Evolutionary conservation across 1,140 invertebrate genomes (phyloP).

Genomic region (Drosophila carrolli): DNA sequence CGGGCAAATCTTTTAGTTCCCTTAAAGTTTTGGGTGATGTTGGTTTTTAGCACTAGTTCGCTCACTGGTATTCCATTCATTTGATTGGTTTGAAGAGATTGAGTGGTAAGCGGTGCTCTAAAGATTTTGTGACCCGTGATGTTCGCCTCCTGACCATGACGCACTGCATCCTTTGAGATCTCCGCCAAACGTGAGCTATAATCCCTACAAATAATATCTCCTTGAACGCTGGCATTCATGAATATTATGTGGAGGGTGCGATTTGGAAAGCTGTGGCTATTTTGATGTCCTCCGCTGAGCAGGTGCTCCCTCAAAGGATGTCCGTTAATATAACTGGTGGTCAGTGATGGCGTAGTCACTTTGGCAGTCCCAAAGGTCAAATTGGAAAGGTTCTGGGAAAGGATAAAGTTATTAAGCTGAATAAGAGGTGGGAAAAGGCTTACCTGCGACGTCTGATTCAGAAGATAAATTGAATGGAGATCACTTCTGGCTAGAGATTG

Average conservation of each 20-base stretch:
- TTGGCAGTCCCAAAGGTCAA: slow-evolving; percentile 59
- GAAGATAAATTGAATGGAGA: slow-evolving; percentile 38
- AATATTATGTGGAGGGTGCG: slow-evolving; percentile 58
- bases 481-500: slow-evolving; percentile 46
- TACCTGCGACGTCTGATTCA: slow-evolving; percentile 57
- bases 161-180: slow-evolving; percentile 54
- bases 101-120: slow-evolving; percentile 38
- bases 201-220: slow-evolving; percentile 51
- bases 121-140: slow-evolving; percentile 66
- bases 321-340: slow-evolving; percentile 42
- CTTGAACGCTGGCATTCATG: slow-evolving; percentile 56
- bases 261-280: not conserved
- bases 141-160: slow-evolving; percentile 48
- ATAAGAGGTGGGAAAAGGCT: not conserved
- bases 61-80: slow-evolving; percentile 44
- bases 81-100: slow-evolving; percentile 12
- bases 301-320: slow-evolving; percentile 60
- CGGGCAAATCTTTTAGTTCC: slow-evolving; percentile 35
- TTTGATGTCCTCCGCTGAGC: slow-evolving; percentile 12
- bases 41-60: slow-evolving; percentile 46
- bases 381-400: slow-evolving; percentile 30
- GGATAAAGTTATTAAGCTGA: no score
- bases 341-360: slow-evolving; percentile 37
- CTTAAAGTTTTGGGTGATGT: slow-evolving; percentile 28
- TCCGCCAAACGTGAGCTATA: slow-evolving; percentile 50